phyloP scores from a whole-genome alignment of 2,113 vertebrate genomes.

The Aptenodytes patagonicus region DNA sequence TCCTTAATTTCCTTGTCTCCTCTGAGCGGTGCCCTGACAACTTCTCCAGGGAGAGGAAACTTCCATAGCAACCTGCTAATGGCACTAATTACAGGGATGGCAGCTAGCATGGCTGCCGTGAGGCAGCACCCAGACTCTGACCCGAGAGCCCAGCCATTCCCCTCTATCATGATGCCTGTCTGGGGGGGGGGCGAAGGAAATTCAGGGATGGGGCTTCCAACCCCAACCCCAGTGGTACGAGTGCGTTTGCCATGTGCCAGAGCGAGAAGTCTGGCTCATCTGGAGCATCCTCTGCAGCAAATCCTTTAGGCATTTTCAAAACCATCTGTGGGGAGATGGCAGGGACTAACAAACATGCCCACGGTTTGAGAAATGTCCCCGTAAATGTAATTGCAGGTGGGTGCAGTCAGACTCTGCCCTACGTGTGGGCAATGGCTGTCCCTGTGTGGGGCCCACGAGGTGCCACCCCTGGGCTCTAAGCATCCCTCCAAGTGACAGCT shows the following conservation, averaged over 20 bases:
- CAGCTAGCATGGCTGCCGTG: rapidly evolving
- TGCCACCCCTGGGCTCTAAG: background rate
- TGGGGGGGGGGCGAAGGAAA: background rate
- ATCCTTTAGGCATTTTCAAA: background rate
- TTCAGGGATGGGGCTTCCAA: background rate
- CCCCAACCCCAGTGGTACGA: background rate
- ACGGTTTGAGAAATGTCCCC: rapidly evolving
- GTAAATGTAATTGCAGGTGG: background rate
- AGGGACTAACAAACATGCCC: background rate
- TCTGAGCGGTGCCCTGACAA: background rate
- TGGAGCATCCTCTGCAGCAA: background rate
- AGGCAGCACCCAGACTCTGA: background rate
- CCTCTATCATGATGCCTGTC: rapidly evolving
- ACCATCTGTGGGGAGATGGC: background rate
- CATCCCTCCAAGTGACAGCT: background rate
- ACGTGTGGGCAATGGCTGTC: background rate
- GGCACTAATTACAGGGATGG: background rate
- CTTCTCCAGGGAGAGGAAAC: background rate
- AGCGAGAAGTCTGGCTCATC: background rate
- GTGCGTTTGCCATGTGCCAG: rapidly evolving
- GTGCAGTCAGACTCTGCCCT: background rate
- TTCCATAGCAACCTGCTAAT: background rate
- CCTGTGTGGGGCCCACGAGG: rapidly evolving
- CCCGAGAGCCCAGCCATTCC: background rate
- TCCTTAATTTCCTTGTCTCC: background rate